Conservation (phyloP, 2,888 invertebrate species). For the Yponomeuta plumbellus region DNA sequence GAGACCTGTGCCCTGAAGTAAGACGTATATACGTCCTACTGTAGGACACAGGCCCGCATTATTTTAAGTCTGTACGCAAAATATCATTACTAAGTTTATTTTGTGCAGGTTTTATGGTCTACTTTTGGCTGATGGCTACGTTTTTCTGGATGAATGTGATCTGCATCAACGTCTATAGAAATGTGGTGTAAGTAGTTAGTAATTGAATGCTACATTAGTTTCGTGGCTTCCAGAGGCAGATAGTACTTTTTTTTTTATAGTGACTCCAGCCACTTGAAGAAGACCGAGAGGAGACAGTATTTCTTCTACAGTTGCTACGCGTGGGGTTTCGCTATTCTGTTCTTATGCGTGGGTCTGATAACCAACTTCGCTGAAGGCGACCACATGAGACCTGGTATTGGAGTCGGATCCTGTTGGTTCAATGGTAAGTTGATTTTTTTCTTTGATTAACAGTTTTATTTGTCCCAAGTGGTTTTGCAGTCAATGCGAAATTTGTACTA, state of each 20-base stretch:
- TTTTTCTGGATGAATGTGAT: slow-evolving; percentile 85
- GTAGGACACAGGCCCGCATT: too few relatives aligned
- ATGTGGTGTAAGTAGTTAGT: slow-evolving; percentile 38
- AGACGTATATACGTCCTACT: too few relatives aligned
- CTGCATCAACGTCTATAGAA: slow-evolving; percentile 80
- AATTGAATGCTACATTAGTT: not conserved
- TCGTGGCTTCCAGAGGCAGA: not conserved
- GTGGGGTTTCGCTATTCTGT: slow-evolving; percentile 74
- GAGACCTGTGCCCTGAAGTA: too few relatives aligned
- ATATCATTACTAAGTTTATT: not conserved
- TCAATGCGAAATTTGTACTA: not conserved
- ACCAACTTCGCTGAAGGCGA: slow-evolving; percentile 72
- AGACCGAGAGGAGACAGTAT: slow-evolving; percentile 72
- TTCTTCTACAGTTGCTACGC: slow-evolving; percentile 75
- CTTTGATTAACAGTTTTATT: not conserved
- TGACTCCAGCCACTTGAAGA: slow-evolving; percentile 52
- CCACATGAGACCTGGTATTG: slow-evolving; percentile 77
- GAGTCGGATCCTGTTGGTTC: slow-evolving; percentile 79
- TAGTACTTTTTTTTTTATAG: slow-evolving; percentile 32
- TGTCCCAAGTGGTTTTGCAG: not conserved
- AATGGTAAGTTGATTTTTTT: slow-evolving; percentile 55
- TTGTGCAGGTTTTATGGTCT: slow-evolving; percentile 72
- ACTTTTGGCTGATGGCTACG: slow-evolving; percentile 79
- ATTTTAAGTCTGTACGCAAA: too few relatives aligned
- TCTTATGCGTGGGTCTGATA: slow-evolving; percentile 68